Evolutionary conservation across 2,113 vertebrate genomes (phyloP).

Genomic region (Gasterosteus aculeatus): DNA sequence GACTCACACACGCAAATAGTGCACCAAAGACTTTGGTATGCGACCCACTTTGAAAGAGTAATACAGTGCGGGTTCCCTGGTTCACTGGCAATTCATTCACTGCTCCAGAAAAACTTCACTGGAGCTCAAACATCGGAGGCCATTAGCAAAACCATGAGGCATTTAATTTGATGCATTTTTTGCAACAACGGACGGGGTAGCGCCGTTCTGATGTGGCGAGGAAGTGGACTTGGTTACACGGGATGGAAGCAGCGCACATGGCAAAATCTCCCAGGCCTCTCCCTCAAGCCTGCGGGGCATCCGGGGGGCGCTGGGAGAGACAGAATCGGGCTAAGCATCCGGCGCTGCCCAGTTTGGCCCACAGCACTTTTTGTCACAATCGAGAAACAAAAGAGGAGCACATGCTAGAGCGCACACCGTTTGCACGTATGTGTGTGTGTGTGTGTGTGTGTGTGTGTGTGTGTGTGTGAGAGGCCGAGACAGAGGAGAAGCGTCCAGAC

Average conservation of each 20-base stretch:
- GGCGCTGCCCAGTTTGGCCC: conserved; percentile 73
- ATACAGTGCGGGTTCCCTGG: conserved; percentile 8
- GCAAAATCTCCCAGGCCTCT: conserved; percentile 60
- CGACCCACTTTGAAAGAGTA: conserved; percentile 28
- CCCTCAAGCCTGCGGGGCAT: conserved; percentile 65
- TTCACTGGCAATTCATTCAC: conserved; percentile 23
- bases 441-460: conserved; percentile 16
- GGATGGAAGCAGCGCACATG: conserved; percentile 54
- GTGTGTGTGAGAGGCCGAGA: conserved; percentile 2
- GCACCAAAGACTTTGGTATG: not conserved
- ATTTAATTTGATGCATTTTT: conserved; percentile 5
- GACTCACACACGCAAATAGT: conserved; percentile 1
- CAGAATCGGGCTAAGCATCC: conserved; percentile 75
- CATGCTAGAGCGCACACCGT: conserved; percentile 68
- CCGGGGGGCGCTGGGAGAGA: conserved; percentile 66
- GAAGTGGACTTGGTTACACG: conserved; percentile 26
- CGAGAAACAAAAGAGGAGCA: conserved; percentile 70
- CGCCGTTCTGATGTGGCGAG: not conserved
- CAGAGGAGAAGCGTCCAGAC: conserved; percentile 10
- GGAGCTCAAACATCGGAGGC: conserved; percentile 23
- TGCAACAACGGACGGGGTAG: not conserved
- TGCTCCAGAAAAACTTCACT: conserved; percentile 20
- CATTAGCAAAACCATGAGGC: conserved; percentile 5
- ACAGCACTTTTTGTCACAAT: conserved; percentile 75
- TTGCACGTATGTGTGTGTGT: conserved; percentile 46